These are phyloP conservation scores for Laterallus jamaicensis DNA, from an alignment of 2,113 vertebrate genomes.

Conservation along the genomic window DNA sequence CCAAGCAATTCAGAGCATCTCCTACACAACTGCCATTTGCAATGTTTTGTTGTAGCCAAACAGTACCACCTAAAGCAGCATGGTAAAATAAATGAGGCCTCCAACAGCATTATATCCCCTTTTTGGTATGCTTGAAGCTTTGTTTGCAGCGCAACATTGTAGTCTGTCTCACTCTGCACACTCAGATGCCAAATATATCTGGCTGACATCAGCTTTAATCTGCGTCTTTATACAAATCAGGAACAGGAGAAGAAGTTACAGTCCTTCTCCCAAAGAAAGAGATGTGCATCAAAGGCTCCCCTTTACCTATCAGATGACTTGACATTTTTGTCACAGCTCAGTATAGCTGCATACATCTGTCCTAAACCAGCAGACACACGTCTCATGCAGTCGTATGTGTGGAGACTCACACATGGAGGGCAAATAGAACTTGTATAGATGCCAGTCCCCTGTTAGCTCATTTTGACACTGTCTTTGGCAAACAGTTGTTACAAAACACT, in stretches of 20 bases:
- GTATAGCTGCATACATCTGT: not conserved
- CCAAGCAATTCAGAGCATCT: not conserved
- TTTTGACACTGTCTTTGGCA: not conserved
- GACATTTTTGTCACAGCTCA: not conserved
- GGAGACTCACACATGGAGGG: not conserved
- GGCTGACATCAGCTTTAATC: not conserved
- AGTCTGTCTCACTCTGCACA: not conserved
- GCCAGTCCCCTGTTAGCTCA: not conserved
- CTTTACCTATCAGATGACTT: not conserved
- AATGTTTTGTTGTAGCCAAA: not conserved
- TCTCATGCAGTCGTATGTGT: not conserved
- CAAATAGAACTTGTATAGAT: not conserved
- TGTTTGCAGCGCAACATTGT: not conserved
- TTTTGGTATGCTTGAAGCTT: not conserved
- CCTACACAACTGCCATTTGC: not conserved
- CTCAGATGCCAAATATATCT: not conserved
- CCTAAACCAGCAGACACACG: not conserved
- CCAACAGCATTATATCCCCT: not conserved
- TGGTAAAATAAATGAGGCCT: not conserved
- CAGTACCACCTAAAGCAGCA: not conserved
- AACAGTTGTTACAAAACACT: not conserved
- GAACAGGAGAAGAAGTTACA: not conserved
- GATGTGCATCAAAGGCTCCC: not conserved
- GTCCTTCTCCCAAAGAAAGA: not conserved
- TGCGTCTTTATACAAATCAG: not conserved